Evolutionary conservation across 2,797 vertebrate species (phyloP).

Genomic region (Rhinoraja longicauda): DNA sequence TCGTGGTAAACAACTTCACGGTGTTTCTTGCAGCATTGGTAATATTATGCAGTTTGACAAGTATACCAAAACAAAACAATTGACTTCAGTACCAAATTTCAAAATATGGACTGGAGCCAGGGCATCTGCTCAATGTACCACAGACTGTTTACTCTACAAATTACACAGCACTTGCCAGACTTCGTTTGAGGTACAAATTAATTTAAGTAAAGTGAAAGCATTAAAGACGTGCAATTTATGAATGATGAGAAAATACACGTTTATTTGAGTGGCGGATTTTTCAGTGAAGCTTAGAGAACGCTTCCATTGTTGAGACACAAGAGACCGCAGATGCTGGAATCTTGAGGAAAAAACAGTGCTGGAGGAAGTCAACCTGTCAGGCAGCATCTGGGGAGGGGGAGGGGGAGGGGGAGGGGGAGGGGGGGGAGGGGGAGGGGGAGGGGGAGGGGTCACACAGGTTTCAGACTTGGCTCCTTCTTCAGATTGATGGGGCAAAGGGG

Average conservation of each 20-base stretch:
- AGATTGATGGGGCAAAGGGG: too few species aligned
- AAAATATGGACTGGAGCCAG: not conserved
- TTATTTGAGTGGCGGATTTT: not conserved
- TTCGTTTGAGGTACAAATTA: not conserved
- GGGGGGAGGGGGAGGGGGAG: not conserved
- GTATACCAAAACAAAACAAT: slow-evolving; percentile 14
- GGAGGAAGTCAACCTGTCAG: too few species aligned
- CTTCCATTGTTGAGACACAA: not conserved
- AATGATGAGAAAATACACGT: not conserved
- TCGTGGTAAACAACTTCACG: not conserved
- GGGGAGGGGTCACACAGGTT: too few species aligned
- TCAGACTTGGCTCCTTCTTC: too few species aligned
- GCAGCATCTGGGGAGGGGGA: not conserved
- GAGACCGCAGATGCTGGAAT: too few species aligned
- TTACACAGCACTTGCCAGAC: not conserved
- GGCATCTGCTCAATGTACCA: not conserved
- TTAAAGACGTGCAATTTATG: not conserved
- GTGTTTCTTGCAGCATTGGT: not conserved
- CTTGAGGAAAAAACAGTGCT: too few species aligned
- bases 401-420: not conserved
- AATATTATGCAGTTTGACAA: not conserved
- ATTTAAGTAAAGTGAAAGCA: not conserved
- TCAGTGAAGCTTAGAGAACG: not conserved
- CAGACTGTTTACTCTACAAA: not conserved
- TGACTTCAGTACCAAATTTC: not conserved